Evolutionary conservation across 35 echinoderm and acorn worm genomes (phyloP), one percentile per base, ranked within the genome.

Genomic region (Anneissia japonica): DNA sequence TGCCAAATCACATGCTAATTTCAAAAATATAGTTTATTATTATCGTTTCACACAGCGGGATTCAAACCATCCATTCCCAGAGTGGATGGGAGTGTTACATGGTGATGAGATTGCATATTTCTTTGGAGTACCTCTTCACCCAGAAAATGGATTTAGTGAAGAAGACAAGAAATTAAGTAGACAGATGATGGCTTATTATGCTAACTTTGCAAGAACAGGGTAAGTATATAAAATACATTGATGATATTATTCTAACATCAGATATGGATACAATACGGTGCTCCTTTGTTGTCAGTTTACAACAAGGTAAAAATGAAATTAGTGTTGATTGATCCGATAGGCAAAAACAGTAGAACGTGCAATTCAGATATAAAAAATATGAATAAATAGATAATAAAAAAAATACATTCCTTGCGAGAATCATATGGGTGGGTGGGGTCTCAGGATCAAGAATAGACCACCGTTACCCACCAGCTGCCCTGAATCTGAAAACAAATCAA

Each of bases 71-170:
- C 89, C 82, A 2, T 98, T 89, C 84, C 76, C 91, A 3, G 95
- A 91, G 34, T 98, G 95, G 95, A 98, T 98, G 95, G 95, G 95
- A 0, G 95, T 98, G 23, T 84, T 98, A 31, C 95, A 98, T 77
- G 95, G 91, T 26, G 95, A 98, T 89, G 95, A 98, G 38, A 93
- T 98, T 64, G 85, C 89, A 32, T 98, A 88, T 80, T 55, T 91
- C 30, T 98, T 98, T 73, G 95, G 95, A 12, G 75, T 88, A 79
- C 95, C 95, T 17, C 83, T 98, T 10, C 51, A 94, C 35, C 30
- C 85, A n/a, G 46, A 86, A 41, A 34, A 73, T 17, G 87, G 84
- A 4, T 98, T 88, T 51, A 88, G 81, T 30, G 36, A 88, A 1
- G 72, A 81, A 35, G 95, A 98, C 23, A 87, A 88, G 39, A 36